Evolutionary conservation across 2,113 vertebrate species (phyloP).

Genomic region (Sula dactylatra): DNA sequence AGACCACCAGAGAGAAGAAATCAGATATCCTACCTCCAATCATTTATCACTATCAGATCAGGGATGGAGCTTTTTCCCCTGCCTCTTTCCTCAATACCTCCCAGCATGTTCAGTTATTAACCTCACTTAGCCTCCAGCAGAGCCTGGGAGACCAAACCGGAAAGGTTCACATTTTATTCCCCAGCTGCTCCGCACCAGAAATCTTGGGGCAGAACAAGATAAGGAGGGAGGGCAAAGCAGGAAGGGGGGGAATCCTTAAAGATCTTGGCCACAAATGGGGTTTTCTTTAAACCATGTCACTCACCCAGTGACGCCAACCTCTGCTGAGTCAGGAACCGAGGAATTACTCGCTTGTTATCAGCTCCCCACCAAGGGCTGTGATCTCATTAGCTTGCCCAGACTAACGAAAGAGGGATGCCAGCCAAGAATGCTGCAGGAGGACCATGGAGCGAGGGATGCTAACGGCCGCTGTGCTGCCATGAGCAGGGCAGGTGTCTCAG

Average conservation of each 20-base stretch:
- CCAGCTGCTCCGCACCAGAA: fast-evolving
- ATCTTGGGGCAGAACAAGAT: neutral
- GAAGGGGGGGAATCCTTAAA: neutral
- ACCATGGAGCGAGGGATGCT: neutral
- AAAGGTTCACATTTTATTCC: constrained; percentile 22
- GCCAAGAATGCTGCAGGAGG: neutral
- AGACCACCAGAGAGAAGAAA: constrained; percentile 46
- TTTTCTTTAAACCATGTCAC: neutral
- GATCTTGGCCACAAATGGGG: neutral
- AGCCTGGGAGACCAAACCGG: constrained; percentile 5
- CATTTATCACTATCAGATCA: constrained; percentile 64
- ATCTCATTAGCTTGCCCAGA: neutral
- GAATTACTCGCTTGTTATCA: neutral
- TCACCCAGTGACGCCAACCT: neutral
- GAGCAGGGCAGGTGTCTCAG: neutral
- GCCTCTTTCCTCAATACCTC: constrained; percentile 22
- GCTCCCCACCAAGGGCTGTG: neutral
- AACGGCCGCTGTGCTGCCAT: fast-evolving
- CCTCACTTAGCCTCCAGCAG: constrained; percentile 70
- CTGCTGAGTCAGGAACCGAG: neutral
- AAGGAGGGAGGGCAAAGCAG: neutral
- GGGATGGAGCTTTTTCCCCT: constrained; percentile 5
- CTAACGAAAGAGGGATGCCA: neutral
- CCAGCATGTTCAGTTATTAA: constrained; percentile 62
- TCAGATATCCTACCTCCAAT: constrained; percentile 43